Base-by-base conservation (phyloP, 2,797 vertebrate genomes). In the Paguma larvata region DNA sequence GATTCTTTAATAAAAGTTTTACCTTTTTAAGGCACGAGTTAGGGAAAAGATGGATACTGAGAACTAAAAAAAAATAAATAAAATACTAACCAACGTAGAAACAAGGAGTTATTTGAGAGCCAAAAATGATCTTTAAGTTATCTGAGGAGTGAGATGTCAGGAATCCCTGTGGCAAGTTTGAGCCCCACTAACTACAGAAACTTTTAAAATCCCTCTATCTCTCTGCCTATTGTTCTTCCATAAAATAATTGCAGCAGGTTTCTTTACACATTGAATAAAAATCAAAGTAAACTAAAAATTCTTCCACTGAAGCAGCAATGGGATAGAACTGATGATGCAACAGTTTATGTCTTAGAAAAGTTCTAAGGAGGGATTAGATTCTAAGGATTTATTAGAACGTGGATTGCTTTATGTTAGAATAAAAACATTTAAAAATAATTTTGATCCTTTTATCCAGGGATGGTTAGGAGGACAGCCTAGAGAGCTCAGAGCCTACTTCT, bases 1-100 rank as follows among this genome's bases (percentile, higher is more conserved):
- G 95, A 87, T 85, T 80, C 46, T 62, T 79, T 79, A 78, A 67
- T 77, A 72, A 87, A 83, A 87, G 5, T 77, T 83, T 96, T 62
- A 46, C 32, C 34, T 41, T 91, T 68, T 94, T 72, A n/a, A 72
- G 51, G 67, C 38, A 44, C 6, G 79, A 15, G 3, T 90, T 95
- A 86, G 73, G 84, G 51, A 91, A 94, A 62, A 2, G 41, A 9
- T 12, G 16, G 25, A 12, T 78, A 53, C 15, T 90, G 53, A 90
- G 18, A 79, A 32, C 11, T 70, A 87, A 70, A 73, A 80, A 68
- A 53, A 10, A 70, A 46, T n/a, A 6, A 70, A 53, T 5, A 53
- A 53, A 53, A 16, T 59, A 65, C 62, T 79, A 73, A 41, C 19
- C 53, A 90, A 30, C 46, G 34, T 53, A 30, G 93, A 95, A 85